A percentile compares a stretch with the other conserved stretches of the same genome.
phyloP scores from a whole-genome alignment of 2,888 invertebrate species.

The Emmelina monodactyla region DNA sequence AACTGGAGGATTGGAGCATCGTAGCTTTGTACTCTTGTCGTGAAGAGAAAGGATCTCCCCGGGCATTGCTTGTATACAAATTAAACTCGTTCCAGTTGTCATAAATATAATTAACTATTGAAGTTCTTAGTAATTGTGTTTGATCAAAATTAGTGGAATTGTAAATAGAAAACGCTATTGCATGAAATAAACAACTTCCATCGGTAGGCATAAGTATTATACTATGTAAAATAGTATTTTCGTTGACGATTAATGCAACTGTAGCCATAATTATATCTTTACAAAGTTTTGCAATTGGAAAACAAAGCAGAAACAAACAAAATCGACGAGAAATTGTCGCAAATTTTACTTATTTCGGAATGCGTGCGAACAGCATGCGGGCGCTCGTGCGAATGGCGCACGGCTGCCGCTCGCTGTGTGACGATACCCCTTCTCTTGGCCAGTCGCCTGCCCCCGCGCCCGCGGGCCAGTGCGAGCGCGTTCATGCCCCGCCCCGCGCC shows the following conservation, averaged over 20 bases:
- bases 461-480: conserved; percentile 3
- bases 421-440: conserved; percentile 3
- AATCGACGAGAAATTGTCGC: not conserved
- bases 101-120: conserved; percentile 10
- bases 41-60: conserved; percentile 12
- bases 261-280: not conserved
- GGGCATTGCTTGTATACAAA: conserved; percentile 9
- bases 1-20: conserved; percentile 10
- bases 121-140: conserved; percentile 8
- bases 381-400: not conserved
- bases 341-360: not conserved
- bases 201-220: conserved; percentile 2
- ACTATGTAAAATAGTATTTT: conserved; percentile 1
- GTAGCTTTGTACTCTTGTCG: conserved; percentile 12
- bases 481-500: conserved; percentile 3
- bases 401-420: conserved; percentile 3
- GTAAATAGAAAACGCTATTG: conserved; percentile 9
- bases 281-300: not conserved
- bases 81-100: conserved; percentile 8
- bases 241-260: conserved; percentile 1
- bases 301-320: not conserved
- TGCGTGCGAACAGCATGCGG: not conserved
- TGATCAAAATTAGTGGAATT: conserved; percentile 9
- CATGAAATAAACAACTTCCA: conserved; percentile 8
- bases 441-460: conserved; percentile 3